phyloP scores from a whole-genome alignment of 2,113 vertebrate species.

The Cryptomyrus ogoouensis region DNA sequence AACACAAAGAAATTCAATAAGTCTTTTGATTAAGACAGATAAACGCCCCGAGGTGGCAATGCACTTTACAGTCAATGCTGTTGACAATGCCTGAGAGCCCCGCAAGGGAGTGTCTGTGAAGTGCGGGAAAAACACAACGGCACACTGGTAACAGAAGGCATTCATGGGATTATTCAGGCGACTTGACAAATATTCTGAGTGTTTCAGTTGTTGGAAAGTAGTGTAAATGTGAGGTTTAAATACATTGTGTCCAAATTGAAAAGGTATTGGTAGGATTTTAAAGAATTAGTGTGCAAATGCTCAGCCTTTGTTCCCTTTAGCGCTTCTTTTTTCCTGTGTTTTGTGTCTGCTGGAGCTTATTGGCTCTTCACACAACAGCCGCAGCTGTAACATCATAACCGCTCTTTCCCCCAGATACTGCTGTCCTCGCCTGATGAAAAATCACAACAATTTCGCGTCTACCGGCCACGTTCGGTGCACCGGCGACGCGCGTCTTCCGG shows the following conservation, averaged over 20 bases:
- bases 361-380: neutral
- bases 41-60: constrained; percentile 18
- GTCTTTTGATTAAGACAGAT: constrained; percentile 31
- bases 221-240: neutral
- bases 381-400: neutral
- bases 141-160: neutral
- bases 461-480: neutral
- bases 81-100: constrained; percentile 16
- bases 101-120: constrained; percentile 1
- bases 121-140: constrained; percentile 4
- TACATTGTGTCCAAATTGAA: neutral
- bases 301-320: neutral
- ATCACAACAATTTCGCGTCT: neutral
- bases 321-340: neutral
- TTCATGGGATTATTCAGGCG: neutral
- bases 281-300: neutral
- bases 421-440: neutral
- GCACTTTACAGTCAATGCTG: constrained; percentile 19
- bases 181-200: neutral
- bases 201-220: neutral
- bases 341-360: neutral
- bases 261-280: neutral
- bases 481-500: neutral
- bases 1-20: constrained; percentile 25
- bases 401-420: neutral